Evolutionary conservation across 2,797 vertebrate species (phyloP).

Genomic region (Nyctalus aviator): DNA sequence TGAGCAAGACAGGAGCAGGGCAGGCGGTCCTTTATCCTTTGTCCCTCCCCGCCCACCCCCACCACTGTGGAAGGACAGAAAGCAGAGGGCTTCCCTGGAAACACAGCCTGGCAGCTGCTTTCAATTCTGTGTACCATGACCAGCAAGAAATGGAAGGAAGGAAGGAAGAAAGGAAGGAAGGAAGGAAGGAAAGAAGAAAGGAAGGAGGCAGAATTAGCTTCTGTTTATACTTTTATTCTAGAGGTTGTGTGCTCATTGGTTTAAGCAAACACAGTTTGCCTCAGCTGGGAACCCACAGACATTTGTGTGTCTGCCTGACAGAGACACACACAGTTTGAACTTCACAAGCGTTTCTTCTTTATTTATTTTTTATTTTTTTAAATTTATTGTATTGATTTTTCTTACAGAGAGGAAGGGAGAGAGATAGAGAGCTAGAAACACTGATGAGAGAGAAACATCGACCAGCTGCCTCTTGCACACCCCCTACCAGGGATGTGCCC

Average conservation of each 20-base stretch:
- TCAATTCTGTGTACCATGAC: not conserved
- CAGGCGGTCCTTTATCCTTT: not conserved
- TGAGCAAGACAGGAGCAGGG: not conserved
- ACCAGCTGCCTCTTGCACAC: too few species aligned
- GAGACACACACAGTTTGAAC: not conserved
- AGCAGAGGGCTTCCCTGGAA: not conserved
- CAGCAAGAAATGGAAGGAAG: not conserved
- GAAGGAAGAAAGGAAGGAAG: too few species aligned
- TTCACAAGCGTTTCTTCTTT: constrained; percentile 17
- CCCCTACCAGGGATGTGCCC: too few species aligned
- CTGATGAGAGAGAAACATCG: too few species aligned
- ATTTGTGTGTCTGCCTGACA: not conserved
- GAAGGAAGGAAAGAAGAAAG: too few species aligned
- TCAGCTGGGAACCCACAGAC: not conserved
- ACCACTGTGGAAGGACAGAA: not conserved
- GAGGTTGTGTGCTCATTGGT: not conserved
- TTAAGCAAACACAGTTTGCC: constrained; percentile 52
- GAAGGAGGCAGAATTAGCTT: not conserved
- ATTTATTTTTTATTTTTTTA: too few species aligned
- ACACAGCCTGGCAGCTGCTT: not conserved
- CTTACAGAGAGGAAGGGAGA: too few species aligned
- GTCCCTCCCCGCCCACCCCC: not conserved
- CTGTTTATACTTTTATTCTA: not conserved
- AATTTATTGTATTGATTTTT: too few species aligned
- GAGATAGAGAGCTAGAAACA: too few species aligned